Conservation (phyloP, 2,888 invertebrate species). For the Adelphocoris suturalis region DNA sequence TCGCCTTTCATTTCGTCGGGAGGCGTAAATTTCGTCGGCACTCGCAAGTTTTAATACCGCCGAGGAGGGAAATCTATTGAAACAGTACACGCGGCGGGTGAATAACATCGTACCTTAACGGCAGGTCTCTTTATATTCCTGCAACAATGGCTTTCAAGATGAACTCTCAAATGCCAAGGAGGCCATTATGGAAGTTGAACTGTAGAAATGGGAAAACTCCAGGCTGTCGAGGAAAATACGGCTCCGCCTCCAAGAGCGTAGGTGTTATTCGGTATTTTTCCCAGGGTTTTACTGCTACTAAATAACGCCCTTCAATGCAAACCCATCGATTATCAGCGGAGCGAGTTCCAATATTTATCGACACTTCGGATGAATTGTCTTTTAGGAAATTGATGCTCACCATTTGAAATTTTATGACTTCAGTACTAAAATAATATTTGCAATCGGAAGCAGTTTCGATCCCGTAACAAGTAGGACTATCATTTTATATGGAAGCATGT, state of each 20-base stretch:
- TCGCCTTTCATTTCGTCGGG: neutral
- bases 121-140: neutral
- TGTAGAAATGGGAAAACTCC: neutral
- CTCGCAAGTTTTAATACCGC: constrained; percentile 14
- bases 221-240: neutral
- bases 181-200: neutral
- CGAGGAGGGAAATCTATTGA: constrained; percentile 2
- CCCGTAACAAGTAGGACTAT: too few species aligned
- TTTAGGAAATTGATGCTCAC: too few species aligned
- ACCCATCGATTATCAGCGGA: neutral
- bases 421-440: too few species aligned
- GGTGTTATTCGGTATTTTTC: neutral
- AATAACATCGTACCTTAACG: neutral
- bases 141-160: constrained; percentile 3
- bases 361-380: too few species aligned
- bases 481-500: too few species aligned
- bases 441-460: too few species aligned
- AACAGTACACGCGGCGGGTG: neutral
- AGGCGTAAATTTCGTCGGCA: neutral
- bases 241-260: neutral
- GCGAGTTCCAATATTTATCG: too few species aligned
- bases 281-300: neutral
- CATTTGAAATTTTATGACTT: too few species aligned
- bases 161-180: constrained; percentile 5
- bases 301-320: neutral